Evolutionary conservation across 2,797 vertebrate genomes (phyloP), one percentile per base, ranked within the genome.

Genomic region (Setipinna tenuifilis): DNA sequence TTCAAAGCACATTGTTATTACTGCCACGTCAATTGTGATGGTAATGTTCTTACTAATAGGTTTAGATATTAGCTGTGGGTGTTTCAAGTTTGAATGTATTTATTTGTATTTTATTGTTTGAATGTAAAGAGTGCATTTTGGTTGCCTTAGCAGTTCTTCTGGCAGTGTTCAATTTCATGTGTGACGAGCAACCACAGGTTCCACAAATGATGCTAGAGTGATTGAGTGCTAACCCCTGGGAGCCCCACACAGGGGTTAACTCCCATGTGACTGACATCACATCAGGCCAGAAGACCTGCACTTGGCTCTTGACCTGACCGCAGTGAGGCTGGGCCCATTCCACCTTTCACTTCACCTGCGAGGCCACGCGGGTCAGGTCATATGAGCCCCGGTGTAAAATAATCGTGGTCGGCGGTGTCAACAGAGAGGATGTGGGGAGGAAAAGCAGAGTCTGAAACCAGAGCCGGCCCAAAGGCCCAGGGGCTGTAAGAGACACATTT

Each of bases 401-500:
- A 84, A 87, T 86, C 80, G 82, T 85, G 83, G 88, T 83, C 85
- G 11, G 81, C 61, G 7, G 50, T 54, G 85, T 80, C 83, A 86
- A 86, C 87, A 84, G 44, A 28, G 35, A 81, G 85, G 50, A 54
- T 87, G 58, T 87, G 83, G 44, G 82, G 81, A 82, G 85, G 85
- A 80, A 82, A 87, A 84, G 78, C 86, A 58, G 62, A 75, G 28
- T 28, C 81, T 82, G 87, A 62, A 88, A 87, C 41, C 1, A 41
- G 68, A 87, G 54, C 83, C 17, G 25, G 4, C 1, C 68, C 68
- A 84, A 68, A 83, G 83, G 65, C 17, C 5, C 44, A 17, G 50
- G 50, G 54, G 57, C 84, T 83, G 87, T 83, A 85, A 86, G 65
- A 82, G 85, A 89, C 83, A 83, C 68, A 88, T 88, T 83, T 85